Percentiles rank a stretch among this genome's conserved stretches.
Conservation (phyloP, 2,888 invertebrate genomes). For the Tetragnatha montana region DNA sequence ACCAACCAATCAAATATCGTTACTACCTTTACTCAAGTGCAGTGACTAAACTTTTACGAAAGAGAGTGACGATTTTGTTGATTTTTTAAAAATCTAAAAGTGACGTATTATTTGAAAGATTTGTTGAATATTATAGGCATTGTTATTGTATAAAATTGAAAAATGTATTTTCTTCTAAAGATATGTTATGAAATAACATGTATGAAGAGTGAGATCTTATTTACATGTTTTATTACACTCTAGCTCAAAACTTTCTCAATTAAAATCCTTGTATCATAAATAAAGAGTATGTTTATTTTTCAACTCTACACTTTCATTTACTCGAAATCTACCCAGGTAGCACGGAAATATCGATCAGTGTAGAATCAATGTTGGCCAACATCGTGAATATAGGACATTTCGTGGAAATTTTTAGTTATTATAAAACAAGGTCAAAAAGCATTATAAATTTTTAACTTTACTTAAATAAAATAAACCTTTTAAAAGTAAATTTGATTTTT, state of each 20-base stretch:
- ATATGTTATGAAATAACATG: conserved; percentile 30
- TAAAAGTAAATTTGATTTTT: too few species aligned
- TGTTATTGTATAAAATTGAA: background rate
- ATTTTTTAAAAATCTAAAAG: background rate
- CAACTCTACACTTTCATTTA: too few species aligned
- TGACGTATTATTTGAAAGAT: background rate
- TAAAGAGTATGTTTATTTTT: too few species aligned
- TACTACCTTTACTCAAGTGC: background rate
- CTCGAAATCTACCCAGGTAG: too few species aligned
- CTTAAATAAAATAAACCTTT: too few species aligned
- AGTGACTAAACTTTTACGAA: background rate
- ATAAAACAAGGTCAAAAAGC: too few species aligned
- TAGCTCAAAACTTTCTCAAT: conserved; percentile 29
- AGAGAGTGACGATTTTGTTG: background rate
- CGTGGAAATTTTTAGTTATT: background rate
- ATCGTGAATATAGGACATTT: background rate
- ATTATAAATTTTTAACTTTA: too few species aligned
- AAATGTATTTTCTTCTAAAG: background rate
- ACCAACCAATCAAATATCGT: background rate
- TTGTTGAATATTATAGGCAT: background rate
- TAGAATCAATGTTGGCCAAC: too few species aligned
- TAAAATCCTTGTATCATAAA: background rate
- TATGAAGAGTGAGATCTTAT: conserved; percentile 29
- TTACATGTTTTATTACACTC: conserved; percentile 25
- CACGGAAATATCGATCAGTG: too few species aligned